Evolutionary conservation across 2,888 invertebrate species (phyloP), one percentile per base, ranked within the genome.

Genomic region (Nomada fucata): DNA sequence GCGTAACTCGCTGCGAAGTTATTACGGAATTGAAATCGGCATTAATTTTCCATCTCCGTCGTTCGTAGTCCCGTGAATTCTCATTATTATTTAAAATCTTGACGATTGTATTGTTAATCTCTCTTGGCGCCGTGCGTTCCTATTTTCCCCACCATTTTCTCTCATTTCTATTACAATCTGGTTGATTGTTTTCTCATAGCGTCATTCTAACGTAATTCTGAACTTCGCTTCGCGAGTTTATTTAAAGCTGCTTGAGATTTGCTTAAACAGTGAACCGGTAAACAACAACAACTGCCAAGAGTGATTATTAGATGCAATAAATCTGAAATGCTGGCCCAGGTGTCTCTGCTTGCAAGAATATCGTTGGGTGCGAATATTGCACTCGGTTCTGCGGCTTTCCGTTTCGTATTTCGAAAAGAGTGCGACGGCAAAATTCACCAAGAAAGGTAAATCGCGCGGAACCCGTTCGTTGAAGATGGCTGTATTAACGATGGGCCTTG

Each of bases 381-480:
- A 23, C 60, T 26, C 26, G 13, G 29, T n/a, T 29, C n/a, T 13
- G 23, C 15, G 18, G 26, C 15, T 29, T 36, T 69, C 29, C n/a
- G 29, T n/a, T 60, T 42, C n/a, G 2, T 26, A 9, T 44, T 50
- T n/a, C 11, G 9, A 15, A 18, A 36, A 2, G 5, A 29, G 18
- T 11, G 52, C 15, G 29, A 7, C 29, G 47, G 18, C 5, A 47
- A 63, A 63, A 44, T 36, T 4, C 23, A 9, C 36, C 52, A 15
- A 64, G 67, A 44, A 73, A 59, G 69, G 52, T 23, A 57, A 64
- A 60, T 26, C n/a, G 29, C 36, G 60, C 29, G 65, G 57, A 78
- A 72, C 72, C 61, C 29, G 76, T 75, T 79, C 73, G 69, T 76
- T 64, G 59, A 76, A 44, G 79, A 80, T 76, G 64, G 69, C 61